phyloP scores from a whole-genome alignment of 2,113 vertebrate genomes.

The Sinosuthora webbiana region DNA sequence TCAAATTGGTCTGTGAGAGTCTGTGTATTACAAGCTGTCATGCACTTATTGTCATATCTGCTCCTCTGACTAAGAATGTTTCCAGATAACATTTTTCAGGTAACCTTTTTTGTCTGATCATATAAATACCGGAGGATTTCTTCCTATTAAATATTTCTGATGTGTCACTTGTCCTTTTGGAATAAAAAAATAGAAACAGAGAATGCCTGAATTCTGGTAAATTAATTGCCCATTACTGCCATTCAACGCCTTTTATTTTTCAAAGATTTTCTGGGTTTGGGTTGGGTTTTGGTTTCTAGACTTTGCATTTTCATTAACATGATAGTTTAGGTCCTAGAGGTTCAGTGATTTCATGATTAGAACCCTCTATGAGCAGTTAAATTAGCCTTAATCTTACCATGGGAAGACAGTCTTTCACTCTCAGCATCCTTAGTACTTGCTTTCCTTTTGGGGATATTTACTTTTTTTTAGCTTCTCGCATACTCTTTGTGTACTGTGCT shows the following conservation, averaged over 20 bases:
- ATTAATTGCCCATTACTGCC: background rate
- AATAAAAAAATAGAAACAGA: background rate
- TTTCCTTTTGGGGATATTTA: background rate
- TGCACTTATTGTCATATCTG: accelerated
- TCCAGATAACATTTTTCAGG: background rate
- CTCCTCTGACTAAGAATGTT: background rate
- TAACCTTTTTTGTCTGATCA: background rate
- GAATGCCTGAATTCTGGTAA: background rate
- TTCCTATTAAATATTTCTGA: background rate
- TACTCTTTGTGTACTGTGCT: background rate
- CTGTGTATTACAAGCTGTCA: background rate
- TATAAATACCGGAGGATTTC: background rate
- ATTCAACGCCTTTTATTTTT: background rate
- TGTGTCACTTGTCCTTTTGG: background rate
- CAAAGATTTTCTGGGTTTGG: background rate
- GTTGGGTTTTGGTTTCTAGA: background rate
- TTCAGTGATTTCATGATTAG: background rate
- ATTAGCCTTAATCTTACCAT: background rate
- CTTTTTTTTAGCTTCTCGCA: background rate
- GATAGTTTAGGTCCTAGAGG: background rate
- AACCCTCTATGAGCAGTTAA: background rate
- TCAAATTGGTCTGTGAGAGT: background rate
- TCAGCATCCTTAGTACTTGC: background rate
- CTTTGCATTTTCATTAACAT: background rate
- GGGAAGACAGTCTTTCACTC: background rate